A percentile compares a stretch with the other conserved stretches of the same genome.
phyloP scores from a whole-genome alignment of 2,888 invertebrate genomes.

The Calameuta idolon region DNA sequence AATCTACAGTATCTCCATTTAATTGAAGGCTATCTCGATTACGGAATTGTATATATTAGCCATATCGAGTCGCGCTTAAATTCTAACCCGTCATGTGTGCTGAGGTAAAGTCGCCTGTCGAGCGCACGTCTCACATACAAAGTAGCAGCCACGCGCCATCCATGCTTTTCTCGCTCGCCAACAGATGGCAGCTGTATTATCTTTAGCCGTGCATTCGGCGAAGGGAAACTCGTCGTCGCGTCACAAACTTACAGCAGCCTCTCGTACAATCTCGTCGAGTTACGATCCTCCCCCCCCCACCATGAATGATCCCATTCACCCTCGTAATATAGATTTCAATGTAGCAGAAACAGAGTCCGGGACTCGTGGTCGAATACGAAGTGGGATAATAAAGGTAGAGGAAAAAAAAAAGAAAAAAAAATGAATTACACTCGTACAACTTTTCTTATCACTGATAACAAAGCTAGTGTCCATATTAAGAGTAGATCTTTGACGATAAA shows the following conservation, averaged over 20 bases:
- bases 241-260: background rate
- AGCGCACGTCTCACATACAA: background rate
- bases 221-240: constrained; percentile 1
- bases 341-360: background rate
- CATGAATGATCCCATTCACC: background rate
- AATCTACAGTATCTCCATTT: background rate
- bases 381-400: background rate
- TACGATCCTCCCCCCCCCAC: background rate
- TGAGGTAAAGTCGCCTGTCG: background rate
- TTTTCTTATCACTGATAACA: background rate
- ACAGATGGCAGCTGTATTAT: constrained; percentile 66
- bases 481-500: background rate
- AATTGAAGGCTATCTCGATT: background rate
- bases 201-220: constrained; percentile 47
- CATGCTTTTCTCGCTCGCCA: constrained; percentile 55
- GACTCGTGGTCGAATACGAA: background rate
- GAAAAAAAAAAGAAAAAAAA: background rate
- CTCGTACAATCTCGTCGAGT: background rate
- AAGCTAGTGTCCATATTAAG: background rate
- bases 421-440: background rate
- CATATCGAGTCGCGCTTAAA: background rate
- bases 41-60: background rate
- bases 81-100: background rate
- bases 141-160: constrained; percentile 32
- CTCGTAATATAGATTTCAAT: background rate